A percentile compares a stretch with the other conserved stretches of the same genome.
Conservation (phyloP, 64 coral and sea anemone genomes). For the Anthopleura sola region DNA sequence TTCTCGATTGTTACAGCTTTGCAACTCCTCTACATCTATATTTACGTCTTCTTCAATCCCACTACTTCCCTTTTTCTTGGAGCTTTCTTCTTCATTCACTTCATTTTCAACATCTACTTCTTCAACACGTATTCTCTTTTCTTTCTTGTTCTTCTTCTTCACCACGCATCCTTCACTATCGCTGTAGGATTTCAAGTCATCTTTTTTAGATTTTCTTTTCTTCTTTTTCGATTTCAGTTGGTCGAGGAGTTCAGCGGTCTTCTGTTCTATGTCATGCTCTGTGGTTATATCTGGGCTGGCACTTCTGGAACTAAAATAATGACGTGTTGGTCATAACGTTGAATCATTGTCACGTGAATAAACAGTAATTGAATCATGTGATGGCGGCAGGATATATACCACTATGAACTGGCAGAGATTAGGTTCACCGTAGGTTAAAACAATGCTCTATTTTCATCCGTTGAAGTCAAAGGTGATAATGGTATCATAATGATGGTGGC, state of each 20-base stretch:
- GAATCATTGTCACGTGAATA: background rate
- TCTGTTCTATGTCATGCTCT: constrained; percentile 8
- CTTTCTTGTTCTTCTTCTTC: constrained; percentile 34
- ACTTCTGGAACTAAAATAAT: constrained; percentile 14
- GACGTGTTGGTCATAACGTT: background rate
- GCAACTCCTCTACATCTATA: background rate
- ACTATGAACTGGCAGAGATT: too few species aligned
- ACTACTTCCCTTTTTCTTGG: background rate
- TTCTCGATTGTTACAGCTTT: background rate
- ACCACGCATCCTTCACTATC: background rate
- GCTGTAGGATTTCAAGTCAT: background rate
- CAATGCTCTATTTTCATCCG: too few species aligned
- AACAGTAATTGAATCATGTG: too few species aligned
- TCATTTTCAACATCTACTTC: background rate
- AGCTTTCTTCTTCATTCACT: background rate
- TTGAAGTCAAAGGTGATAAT: too few species aligned
- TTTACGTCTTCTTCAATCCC: background rate
- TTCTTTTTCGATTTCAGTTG: background rate
- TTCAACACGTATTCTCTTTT: background rate
- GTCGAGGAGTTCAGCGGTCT: background rate
- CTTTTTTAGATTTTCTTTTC: background rate
- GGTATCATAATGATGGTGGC: too few species aligned
- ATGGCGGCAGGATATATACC: too few species aligned
- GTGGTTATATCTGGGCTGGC: background rate
- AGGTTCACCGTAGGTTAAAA: too few species aligned